Evolutionary conservation across 2,797 vertebrate genomes (phyloP), one percentile per base, ranked within the genome.

Genomic region (Dendrocincla tyrannina): DNA sequence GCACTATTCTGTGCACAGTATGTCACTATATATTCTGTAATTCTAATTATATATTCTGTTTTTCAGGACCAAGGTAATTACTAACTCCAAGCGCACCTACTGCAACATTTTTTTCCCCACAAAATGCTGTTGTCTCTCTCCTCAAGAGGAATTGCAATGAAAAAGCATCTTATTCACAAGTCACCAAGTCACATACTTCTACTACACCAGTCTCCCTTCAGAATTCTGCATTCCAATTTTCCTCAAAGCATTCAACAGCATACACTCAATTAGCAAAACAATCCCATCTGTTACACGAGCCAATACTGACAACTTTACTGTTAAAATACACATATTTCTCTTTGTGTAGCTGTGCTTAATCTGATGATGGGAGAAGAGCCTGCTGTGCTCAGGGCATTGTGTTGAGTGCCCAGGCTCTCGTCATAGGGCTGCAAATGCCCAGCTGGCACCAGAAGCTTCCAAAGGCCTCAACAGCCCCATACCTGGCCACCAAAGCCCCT

Each of bases 281-380:
- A 85, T 76, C 49, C 89, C 91, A 74, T 93, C 94, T 96, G 95
- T 89, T 93, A 75, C 64, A 83, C 44, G 10, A 95, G 67, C 87
- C 90, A 86, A 44, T 59, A 81, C 88, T 81, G 83, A 91, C 85
- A 85, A 93, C 32, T 69, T 90, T 27, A 76, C 2, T 12, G 76
- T 85, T 95, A 44, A 44, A 44, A 44, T 44, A 44, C 42, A 44
- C 42, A 44, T 44, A 67, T 78, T 83, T 78, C 78, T 88, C 56
- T 85, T 25, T 3, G 37, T 81, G 85, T 91, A 91, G 75, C 84
- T 88, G 81, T 82, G 85, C 80, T 94, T 49, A 69, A 59, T 76
- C 52, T 55, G 55, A 58, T 3, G 1, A 39, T 4, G 24, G 11
- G 32, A 88, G 62, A 91, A 89, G 44, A 81, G 35, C 75, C 52